Percentiles rank a stretch among this genome's conserved stretches.
Evolutionary conservation across 2,888 invertebrate genomes (phyloP).

Genomic region (Drosophila putrida): DNA sequence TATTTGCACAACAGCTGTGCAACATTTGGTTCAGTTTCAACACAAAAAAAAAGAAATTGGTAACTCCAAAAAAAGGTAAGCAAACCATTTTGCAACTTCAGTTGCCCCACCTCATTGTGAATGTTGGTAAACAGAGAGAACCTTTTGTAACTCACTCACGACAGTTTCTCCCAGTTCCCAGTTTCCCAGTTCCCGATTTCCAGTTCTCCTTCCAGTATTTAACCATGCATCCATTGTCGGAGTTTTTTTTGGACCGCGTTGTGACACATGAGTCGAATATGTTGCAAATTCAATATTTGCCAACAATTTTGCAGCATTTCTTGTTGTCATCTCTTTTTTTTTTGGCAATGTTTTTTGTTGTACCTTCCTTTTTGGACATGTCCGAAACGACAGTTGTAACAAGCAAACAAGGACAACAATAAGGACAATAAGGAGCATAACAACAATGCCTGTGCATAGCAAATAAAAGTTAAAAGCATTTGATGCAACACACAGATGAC

Average conservation of each 20-base stretch:
- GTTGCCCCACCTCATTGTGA: constrained; percentile 38
- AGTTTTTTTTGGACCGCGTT: constrained; percentile 29
- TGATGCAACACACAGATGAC: constrained; percentile 54
- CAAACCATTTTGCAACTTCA: constrained; percentile 34
- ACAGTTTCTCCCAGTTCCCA: constrained; percentile 35
- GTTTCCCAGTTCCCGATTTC: constrained; percentile 1
- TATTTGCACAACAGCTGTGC: constrained; percentile 76
- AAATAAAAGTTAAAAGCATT: constrained; percentile 81
- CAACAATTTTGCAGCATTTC: constrained; percentile 82
- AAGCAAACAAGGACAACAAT: constrained; percentile 51
- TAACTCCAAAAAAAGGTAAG: constrained; percentile 41
- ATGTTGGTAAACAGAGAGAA: constrained; percentile 79
- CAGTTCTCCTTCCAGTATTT: neutral
- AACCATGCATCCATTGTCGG: constrained; percentile 34
- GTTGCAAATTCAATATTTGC: constrained; percentile 85
- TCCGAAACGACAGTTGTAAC: constrained; percentile 68
- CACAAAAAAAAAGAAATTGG: constrained; percentile 40
- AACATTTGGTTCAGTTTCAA: constrained; percentile 58
- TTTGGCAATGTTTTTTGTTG: constrained; percentile 38
- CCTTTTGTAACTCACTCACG: constrained; percentile 77
- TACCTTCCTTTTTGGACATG: constrained; percentile 38
- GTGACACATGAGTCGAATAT: constrained; percentile 83
- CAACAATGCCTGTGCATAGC: constrained; percentile 38
- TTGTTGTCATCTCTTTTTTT: constrained; percentile 47
- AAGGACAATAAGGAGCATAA: constrained; percentile 43